Evolutionary conservation across 2,797 vertebrate genomes (phyloP).

Genomic region (Gallinago nigripennis): DNA sequence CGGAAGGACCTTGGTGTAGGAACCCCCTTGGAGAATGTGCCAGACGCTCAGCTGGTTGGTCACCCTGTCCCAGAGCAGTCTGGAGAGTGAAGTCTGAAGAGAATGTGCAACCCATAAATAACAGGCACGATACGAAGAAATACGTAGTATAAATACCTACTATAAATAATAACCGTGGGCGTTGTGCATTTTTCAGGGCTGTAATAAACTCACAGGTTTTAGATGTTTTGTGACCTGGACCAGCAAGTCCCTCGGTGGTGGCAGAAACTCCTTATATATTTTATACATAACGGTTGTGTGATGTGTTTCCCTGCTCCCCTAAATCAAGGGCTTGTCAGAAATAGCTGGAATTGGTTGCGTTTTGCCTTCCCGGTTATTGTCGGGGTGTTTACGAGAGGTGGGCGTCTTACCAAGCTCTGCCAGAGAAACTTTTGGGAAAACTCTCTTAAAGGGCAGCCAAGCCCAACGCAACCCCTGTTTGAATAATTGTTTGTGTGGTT

Average conservation of each 20-base stretch:
- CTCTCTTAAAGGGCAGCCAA: neutral
- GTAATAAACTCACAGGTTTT: neutral
- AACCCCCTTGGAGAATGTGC: neutral
- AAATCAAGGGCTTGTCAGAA: neutral
- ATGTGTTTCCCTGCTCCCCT: neutral
- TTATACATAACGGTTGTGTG: fast-evolving
- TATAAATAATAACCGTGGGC: neutral
- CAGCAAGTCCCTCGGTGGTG: neutral
- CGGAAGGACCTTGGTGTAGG: neutral
- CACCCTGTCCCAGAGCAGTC: neutral
- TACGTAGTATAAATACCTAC: neutral
- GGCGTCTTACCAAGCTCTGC: neutral
- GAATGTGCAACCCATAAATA: neutral
- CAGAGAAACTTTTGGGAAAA: constrained; percentile 7
- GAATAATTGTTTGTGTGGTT: constrained; percentile 20
- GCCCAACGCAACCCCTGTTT: neutral
- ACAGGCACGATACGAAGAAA: neutral
- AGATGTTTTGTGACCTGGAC: neutral
- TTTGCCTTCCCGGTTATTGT: neutral
- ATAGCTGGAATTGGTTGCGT: neutral
- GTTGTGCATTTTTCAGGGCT: neutral
- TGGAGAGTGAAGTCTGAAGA: neutral
- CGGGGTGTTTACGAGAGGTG: neutral
- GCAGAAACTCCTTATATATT: neutral
- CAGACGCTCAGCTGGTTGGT: neutral